Evolutionary conservation across 1,140 invertebrate genomes (phyloP).

Genomic region (Linepithema humile): DNA sequence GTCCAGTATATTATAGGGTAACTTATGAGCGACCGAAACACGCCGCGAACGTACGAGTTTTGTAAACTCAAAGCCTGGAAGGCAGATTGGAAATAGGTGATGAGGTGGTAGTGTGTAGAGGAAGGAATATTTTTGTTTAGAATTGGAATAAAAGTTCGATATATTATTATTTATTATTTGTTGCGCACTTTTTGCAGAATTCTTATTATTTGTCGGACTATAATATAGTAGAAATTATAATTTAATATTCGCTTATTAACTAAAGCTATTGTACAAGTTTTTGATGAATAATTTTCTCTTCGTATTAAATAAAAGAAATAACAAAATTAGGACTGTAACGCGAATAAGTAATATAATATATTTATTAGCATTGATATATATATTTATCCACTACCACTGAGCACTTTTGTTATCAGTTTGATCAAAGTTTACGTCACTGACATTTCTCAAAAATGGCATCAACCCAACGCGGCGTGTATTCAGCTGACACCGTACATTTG

Average conservation of each 20-base stretch:
- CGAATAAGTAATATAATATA: no score
- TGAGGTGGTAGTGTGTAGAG: background rate
- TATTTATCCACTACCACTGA: background rate
- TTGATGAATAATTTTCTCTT: background rate
- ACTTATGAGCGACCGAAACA: constrained; percentile 45
- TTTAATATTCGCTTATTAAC: background rate
- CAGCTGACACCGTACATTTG: constrained; percentile 53
- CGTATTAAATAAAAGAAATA: no score
- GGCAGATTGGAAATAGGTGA: constrained; percentile 28
- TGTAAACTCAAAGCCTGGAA: constrained; percentile 32
- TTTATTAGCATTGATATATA: background rate
- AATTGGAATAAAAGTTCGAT: constrained; percentile 21
- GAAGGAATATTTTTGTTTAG: background rate
- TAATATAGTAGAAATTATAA: background rate
- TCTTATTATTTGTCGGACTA: background rate
- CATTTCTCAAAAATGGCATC: constrained; percentile 43
- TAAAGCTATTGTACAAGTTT: background rate
- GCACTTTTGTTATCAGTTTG: background rate
- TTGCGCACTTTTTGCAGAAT: background rate
- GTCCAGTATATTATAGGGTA: constrained; percentile 53
- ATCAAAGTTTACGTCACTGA: background rate
- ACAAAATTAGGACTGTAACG: no score
- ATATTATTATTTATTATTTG: background rate
- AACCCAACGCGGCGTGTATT: constrained; percentile 19
- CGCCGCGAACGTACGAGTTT: constrained; percentile 20